Evolutionary conservation across 2,797 vertebrate species (phyloP).

Genomic region (Kryptolebias ocellatus): DNA sequence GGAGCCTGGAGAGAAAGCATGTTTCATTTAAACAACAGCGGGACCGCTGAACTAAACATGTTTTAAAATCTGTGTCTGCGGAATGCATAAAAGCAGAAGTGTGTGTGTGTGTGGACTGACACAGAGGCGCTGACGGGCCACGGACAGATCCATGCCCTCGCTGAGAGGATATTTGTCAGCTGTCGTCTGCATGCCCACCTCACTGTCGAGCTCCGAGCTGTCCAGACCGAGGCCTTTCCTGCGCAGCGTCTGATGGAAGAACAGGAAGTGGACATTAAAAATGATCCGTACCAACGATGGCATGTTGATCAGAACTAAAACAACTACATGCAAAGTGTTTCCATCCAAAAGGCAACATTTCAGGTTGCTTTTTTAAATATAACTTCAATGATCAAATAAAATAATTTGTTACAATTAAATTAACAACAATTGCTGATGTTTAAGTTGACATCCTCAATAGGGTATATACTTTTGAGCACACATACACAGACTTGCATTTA

Average conservation of each 20-base stretch:
- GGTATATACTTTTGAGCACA: no score
- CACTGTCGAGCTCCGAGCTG: constrained; percentile 84
- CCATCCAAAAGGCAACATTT: not conserved
- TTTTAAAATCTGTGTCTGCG: not conserved
- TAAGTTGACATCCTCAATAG: no score
- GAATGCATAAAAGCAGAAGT: constrained; percentile 4
- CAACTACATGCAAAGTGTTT: no score
- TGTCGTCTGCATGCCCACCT: constrained; percentile 78
- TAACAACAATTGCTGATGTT: no score
- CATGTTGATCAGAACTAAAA: no score
- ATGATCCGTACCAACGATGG: not conserved
- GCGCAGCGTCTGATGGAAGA: constrained; percentile 86
- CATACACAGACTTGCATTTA: no score
- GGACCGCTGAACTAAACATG: not conserved
- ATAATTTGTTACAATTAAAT: not conserved
- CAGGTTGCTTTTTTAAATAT: no score
- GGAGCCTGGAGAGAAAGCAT: constrained; percentile 71
- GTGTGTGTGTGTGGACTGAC: constrained; percentile 78
- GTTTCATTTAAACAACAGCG: not conserved
- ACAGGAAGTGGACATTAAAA: constrained; percentile 24
- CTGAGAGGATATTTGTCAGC: constrained; percentile 80
- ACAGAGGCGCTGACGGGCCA: constrained; percentile 84
- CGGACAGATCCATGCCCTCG: constrained; percentile 84
- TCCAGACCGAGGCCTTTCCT: constrained; percentile 90
- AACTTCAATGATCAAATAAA: not conserved